Percentiles rank a stretch among this genome's conserved stretches.
phyloP scores from a whole-genome alignment of 2,797 vertebrate species.

The Oryzias dopingdopingensis region DNA sequence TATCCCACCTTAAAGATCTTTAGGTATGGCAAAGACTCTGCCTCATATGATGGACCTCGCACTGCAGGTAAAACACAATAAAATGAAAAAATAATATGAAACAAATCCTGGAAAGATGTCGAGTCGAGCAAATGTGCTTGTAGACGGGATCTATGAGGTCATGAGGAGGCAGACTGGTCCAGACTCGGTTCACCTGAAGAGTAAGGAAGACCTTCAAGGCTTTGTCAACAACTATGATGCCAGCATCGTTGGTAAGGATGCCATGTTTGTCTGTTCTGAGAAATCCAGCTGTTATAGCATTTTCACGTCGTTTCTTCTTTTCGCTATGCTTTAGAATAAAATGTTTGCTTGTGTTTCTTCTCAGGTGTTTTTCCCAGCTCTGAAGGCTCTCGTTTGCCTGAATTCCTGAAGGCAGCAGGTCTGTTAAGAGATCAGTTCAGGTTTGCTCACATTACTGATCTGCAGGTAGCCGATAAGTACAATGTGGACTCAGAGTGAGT shows the following conservation, averaged over 20 bases:
- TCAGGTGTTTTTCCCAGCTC: conserved; percentile 71
- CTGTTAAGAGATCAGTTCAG: conserved; percentile 75
- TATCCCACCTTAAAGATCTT: conserved; percentile 81
- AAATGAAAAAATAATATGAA: background rate
- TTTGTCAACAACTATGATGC: conserved; percentile 72
- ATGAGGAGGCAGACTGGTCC: conserved; percentile 78
- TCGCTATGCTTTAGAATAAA: too few species aligned
- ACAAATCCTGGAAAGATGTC: background rate
- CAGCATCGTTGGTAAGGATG: conserved; percentile 70
- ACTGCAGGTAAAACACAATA: conserved; percentile 41
- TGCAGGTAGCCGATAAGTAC: conserved; percentile 46
- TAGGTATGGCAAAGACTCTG: conserved; percentile 68
- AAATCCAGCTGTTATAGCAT: background rate
- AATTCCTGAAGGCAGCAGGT: conserved; percentile 72
- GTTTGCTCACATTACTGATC: conserved; percentile 66
- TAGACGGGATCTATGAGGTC: conserved; percentile 73
- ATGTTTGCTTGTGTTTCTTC: conserved; percentile 3
- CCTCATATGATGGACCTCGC: conserved; percentile 74
- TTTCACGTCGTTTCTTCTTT: background rate
- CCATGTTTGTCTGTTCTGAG: background rate
- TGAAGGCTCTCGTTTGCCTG: conserved; percentile 48
- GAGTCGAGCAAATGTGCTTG: conserved; percentile 15
- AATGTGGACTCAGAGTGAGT: conserved; percentile 65
- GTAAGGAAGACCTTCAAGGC: conserved; percentile 61
- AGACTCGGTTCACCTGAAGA: conserved; percentile 65